A percentile compares a stretch with the other conserved stretches of the same genome.
Conservation (phyloP, 2,888 invertebrate genomes). For the Rotaria socialis region DNA sequence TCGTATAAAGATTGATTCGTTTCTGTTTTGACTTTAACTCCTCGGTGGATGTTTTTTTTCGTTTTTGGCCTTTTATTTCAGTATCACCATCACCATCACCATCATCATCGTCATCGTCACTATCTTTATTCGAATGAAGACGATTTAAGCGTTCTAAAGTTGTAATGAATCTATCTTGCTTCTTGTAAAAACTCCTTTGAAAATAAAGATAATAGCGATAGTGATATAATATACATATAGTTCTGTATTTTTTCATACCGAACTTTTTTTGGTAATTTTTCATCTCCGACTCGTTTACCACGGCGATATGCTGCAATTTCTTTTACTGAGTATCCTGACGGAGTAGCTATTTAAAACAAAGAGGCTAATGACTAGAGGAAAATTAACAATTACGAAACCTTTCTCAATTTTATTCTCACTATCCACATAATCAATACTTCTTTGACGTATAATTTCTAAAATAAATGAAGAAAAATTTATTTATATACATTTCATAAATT, state of each 20-base stretch:
- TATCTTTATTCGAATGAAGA: not conserved
- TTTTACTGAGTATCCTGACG: not conserved
- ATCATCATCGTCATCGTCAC: not conserved
- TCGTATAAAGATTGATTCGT: conserved; percentile 49
- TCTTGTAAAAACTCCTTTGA: conserved; percentile 55
- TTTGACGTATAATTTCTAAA: not conserved
- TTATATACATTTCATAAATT: no score
- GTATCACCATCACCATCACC: conserved; percentile 45
- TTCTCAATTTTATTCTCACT: not conserved
- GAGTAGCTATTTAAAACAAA: not conserved
- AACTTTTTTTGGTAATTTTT: not conserved
- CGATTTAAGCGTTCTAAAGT: conserved; percentile 53
- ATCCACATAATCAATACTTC: not conserved
- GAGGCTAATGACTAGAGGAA: not conserved
- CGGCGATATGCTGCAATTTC: not conserved
- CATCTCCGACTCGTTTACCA: not conserved
- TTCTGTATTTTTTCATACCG: not conserved
- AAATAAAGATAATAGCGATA: not conserved
- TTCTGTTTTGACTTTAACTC: conserved; percentile 47
- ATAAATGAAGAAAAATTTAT: not conserved
- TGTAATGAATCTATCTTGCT: conserved; percentile 54
- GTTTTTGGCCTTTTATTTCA: conserved; percentile 47
- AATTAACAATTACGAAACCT: not conserved
- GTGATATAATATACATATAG: not conserved
- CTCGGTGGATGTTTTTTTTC: conserved; percentile 46